Conservation (phyloP, 2,888 invertebrate species). For the Cactoblastis cactorum region DNA sequence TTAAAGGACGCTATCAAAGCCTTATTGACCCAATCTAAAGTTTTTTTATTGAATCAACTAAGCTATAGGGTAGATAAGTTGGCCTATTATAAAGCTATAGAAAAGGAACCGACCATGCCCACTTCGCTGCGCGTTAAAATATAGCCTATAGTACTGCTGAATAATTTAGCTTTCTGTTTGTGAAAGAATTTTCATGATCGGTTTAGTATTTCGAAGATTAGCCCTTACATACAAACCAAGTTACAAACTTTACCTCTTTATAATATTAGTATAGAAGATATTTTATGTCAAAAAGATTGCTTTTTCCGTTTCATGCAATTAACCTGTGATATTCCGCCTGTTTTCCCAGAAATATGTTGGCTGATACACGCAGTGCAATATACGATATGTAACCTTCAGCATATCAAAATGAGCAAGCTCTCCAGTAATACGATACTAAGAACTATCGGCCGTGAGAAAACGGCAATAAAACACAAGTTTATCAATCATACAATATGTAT, state of each 20-base stretch:
- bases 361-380: background rate
- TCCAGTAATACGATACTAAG: background rate
- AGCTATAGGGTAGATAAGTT: too few species aligned
- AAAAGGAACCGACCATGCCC: too few species aligned
- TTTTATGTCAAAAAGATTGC: background rate
- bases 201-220: too few species aligned
- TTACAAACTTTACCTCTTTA: background rate
- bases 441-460: background rate
- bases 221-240: constrained; percentile 8
- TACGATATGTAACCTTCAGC: background rate
- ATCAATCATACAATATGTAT: constrained; percentile 80
- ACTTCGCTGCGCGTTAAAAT: too few species aligned
- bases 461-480: constrained; percentile 56
- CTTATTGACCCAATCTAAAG: too few species aligned
- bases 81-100: too few species aligned
- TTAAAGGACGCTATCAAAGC: too few species aligned
- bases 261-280: too few species aligned
- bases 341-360: background rate
- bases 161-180: too few species aligned
- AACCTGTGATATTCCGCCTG: background rate
- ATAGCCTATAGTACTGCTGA: too few species aligned
- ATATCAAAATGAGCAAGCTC: background rate
- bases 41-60: too few species aligned
- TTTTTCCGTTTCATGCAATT: background rate
- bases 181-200: too few species aligned